Conservation (phyloP, 2,797 vertebrate genomes). For the Melanotaenia pygmaea region DNA sequence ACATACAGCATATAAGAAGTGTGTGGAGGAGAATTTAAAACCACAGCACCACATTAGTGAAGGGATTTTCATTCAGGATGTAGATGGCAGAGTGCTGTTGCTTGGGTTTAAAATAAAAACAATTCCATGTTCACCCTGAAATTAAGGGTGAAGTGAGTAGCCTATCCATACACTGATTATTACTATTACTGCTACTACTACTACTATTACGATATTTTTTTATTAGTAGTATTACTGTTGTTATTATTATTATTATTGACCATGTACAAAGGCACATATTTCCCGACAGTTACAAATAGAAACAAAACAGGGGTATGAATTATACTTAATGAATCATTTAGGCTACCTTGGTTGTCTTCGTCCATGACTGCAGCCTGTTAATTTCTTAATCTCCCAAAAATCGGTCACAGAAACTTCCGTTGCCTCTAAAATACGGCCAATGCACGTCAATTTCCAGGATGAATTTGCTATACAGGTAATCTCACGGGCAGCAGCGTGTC, state of each 20-base stretch:
- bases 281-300: conserved; percentile 18
- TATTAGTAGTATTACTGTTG: background rate
- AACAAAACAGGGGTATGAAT: conserved; percentile 18
- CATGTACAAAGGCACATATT: conserved; percentile 23
- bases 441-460: conserved; percentile 56
- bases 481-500: conserved; percentile 59
- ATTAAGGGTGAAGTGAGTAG: background rate
- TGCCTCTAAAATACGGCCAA: conserved; percentile 39
- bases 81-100: conserved; percentile 6
- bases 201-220: background rate
- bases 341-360: conserved; percentile 82
- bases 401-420: conserved; percentile 67
- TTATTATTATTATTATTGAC: no score
- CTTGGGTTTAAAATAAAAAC: conserved; percentile 3
- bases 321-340: conserved; percentile 43
- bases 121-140: conserved; percentile 2
- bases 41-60: conserved; percentile 1
- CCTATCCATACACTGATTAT: background rate
- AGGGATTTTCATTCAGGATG: background rate
- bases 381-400: conserved; percentile 39
- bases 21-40: conserved; percentile 1
- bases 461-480: conserved; percentile 69
- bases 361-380: conserved; percentile 72
- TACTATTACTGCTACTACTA: background rate
- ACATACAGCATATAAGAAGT: background rate